phyloP scores from a whole-genome alignment of 2,888 invertebrate species.

The Thera britannica region DNA sequence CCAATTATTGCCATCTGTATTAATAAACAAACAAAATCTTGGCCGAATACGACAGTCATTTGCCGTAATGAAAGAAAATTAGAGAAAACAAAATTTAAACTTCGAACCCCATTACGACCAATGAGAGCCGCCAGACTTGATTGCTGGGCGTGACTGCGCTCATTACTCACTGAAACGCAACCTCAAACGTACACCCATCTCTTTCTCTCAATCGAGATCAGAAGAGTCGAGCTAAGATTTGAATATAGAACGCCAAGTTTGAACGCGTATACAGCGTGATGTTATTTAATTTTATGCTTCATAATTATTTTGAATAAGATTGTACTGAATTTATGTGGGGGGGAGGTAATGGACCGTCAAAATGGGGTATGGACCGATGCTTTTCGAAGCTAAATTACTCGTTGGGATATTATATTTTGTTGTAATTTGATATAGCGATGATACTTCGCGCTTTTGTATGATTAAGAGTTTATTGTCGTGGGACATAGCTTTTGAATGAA shows the following conservation, averaged over 20 bases:
- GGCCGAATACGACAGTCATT: slow-evolving; percentile 54
- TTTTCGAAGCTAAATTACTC: slow-evolving; percentile 33
- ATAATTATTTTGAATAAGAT: slow-evolving; percentile 78
- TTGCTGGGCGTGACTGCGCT: slow-evolving; percentile 77
- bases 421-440: slow-evolving; percentile 35
- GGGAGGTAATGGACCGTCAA: slow-evolving; percentile 64
- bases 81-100: slow-evolving; percentile 70
- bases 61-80: slow-evolving; percentile 70
- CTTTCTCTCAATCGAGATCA: slow-evolving; percentile 41
- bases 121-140: slow-evolving; percentile 66
- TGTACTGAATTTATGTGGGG: slow-evolving; percentile 72
- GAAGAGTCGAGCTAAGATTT: slow-evolving; percentile 50
- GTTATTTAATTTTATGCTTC: slow-evolving; percentile 78
- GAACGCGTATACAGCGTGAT: slow-evolving; percentile 63
- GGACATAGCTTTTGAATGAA: neutral
- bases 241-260: slow-evolving; percentile 58
- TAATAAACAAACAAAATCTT: slow-evolving; percentile 49
- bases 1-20: slow-evolving; percentile 38
- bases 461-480: slow-evolving; percentile 28
- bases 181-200: slow-evolving; percentile 46
- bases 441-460: slow-evolving; percentile 26
- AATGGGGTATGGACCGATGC: slow-evolving; percentile 37
- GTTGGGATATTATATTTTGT: slow-evolving; percentile 30
- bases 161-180: slow-evolving; percentile 70
- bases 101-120: slow-evolving; percentile 74